Evolutionary conservation across 2,888 invertebrate genomes (phyloP), one percentile per base, ranked within the genome.

Genomic region (Poecilus cupreus): DNA sequence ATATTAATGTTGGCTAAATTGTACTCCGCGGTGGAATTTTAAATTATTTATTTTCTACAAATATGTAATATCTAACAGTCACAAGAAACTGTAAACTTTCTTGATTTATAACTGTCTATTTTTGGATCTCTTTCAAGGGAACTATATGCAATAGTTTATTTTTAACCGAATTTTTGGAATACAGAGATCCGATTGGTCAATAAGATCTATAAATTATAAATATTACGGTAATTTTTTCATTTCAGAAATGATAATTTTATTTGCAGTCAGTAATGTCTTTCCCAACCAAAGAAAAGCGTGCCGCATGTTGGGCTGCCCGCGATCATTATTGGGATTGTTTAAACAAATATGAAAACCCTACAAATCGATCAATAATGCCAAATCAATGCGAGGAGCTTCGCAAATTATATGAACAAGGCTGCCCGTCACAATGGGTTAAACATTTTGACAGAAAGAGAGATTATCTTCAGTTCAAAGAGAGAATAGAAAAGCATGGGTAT

Each of bases 381-480:
- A 90, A 89, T 82, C 88, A 89, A 77, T 98, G 98, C 89, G 88
- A 90, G 83, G 91, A 94, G 86, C 89, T 95, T 84, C 93, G 96
- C 84, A 92, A 94, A 89, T 84, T 93, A 74, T 96, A 94, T 88
- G 96, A 96, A 90, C 91, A 92, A 82, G 93, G 93, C 22, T 97
- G 97, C 87, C 95, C 96, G 0, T 88, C 92, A 0, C 95, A 95
- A 88, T 97, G 97, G 98, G 96, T 98, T 57, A 95, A 96, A 88
- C 97, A 98, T 90, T 98, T 98, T 89, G 97, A 97, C 90, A 93
- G 96, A 85, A 97, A 96, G 89, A 91, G 96, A 86, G 95, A 95
- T 85, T 98, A 96, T 89, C 91, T 96, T 86, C 92, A 95, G 87
- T 98, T 96, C 89, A 97, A 97, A 90, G 94, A 95, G 86, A 94